Evolutionary conservation across 2,888 invertebrate species (phyloP).

Genomic region (Onthophagus sagittarius): DNA sequence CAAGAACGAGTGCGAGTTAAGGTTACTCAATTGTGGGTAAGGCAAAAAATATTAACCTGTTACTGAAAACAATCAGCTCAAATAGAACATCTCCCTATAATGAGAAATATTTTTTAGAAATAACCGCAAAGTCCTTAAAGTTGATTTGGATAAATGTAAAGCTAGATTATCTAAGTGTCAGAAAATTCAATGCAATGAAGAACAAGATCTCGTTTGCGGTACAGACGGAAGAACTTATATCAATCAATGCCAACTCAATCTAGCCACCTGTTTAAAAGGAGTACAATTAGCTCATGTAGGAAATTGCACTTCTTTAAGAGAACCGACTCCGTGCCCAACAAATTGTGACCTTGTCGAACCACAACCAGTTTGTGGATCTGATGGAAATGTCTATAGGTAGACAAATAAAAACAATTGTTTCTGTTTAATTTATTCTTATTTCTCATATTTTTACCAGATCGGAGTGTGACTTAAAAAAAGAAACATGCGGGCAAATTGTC

Average conservation of each 20-base stretch:
- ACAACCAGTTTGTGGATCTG: conserved; percentile 83
- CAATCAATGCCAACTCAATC: conserved; percentile 77
- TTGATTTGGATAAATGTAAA: conserved; percentile 79
- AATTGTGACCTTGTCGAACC: conserved; percentile 55
- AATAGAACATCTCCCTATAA: background rate
- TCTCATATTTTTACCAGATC: conserved; percentile 53
- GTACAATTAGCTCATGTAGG: conserved; percentile 86
- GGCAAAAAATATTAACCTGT: background rate
- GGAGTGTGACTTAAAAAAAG: conserved; percentile 75
- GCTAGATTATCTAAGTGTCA: conserved; percentile 70
- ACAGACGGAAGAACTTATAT: conserved; percentile 83
- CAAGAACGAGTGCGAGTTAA: conserved; percentile 82
- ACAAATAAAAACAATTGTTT: conserved; percentile 23
- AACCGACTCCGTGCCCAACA: conserved; percentile 61
- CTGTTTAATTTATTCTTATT: background rate
- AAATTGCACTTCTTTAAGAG: conserved; percentile 73
- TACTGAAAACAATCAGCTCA: conserved; percentile 23
- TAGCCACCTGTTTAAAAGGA: conserved; percentile 82
- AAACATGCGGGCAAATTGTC: conserved; percentile 83
- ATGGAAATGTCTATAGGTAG: conserved; percentile 83
- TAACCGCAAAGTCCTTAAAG: conserved; percentile 61
- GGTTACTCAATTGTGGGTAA: conserved; percentile 85
- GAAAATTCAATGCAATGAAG: conserved; percentile 66
- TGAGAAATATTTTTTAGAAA: conserved; percentile 24
- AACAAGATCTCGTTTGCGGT: conserved; percentile 80